Base-by-base conservation (phyloP, 2,113 vertebrate species). In the Melanostigma gelatinosum region DNA sequence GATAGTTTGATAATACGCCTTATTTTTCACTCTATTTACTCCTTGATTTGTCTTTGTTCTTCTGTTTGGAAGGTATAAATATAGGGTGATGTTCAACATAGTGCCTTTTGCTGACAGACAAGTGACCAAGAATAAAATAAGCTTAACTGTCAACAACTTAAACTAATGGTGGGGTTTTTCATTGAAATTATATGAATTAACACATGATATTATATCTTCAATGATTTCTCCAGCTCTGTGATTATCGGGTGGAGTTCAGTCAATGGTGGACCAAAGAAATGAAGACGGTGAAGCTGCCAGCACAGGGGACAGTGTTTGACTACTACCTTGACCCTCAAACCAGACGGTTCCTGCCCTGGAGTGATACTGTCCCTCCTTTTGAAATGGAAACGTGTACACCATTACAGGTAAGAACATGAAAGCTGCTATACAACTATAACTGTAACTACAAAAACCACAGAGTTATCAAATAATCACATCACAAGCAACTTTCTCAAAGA, bases 211-310 rank as follows among this genome's bases (percentile, higher is more conserved):
- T 80, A 42, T 70, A 65, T 80, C 10, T 77, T 76, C 13, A 8
- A 44, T 83, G 18, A 65, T 80, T 74, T 79, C 18, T 64, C 29
- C 75, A 96, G 93, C 82, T 96, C 77, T 94, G 92, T 90, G 94
- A 96, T 94, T 97, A 96, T 87, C 93, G 91, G 8, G 36, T 93
- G 46, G 93, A 96, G 89, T 96, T 97, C 92, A 97, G 94, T 85
- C 96, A 95, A 73, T 97, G 94, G 94, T 94, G 92, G 94, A 93
- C 92, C 88, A 96, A 97, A 94, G 94, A 92, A 93, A 96, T 96
- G 96, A 95, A 94, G 92, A 88, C 90, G 16, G 93, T 96, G 87
- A 95, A 94, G 79, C 94, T 96, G 71, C 94, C 94, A 79, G 95
- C 94, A 55, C 87, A 93, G 85, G 95, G 95, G 60, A 94, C 94